These are phyloP conservation scores for Grallaria varia DNA, from an alignment of 2,113 vertebrate genomes.

Conservation along the genomic window DNA sequence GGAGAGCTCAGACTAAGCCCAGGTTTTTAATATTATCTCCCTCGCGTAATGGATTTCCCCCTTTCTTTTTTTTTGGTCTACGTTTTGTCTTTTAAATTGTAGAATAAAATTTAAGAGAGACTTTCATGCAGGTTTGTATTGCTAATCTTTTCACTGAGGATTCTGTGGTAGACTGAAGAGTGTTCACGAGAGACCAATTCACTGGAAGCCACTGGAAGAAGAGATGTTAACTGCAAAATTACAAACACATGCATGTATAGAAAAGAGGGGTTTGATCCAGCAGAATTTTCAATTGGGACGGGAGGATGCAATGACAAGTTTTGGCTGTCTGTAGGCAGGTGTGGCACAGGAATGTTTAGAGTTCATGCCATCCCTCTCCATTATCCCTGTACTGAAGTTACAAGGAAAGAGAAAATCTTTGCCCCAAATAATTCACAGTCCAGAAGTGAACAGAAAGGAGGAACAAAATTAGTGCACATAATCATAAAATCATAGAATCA, in stretches of 20 bases:
- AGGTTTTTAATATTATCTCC: not conserved
- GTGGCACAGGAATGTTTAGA: not conserved
- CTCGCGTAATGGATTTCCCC: not conserved
- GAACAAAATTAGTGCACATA: not conserved
- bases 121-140: not conserved
- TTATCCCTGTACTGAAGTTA: not conserved
- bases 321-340: not conserved
- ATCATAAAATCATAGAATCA: not conserved
- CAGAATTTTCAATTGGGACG: not conserved
- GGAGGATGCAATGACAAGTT: not conserved
- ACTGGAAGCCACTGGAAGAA: not conserved
- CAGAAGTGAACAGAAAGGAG: not conserved
- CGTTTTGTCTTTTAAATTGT: not conserved
- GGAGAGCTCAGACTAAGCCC: not conserved
- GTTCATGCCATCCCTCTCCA: accelerated
- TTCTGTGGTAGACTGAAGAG: not conserved
- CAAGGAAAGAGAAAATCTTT: not conserved
- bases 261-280: not conserved
- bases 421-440: not conserved
- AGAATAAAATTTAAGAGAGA: not conserved
- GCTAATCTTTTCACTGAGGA: not conserved
- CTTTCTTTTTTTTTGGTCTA: not conserved
- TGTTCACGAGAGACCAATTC: not conserved
- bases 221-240: not conserved
- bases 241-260: accelerated